Conservation (phyloP, 2,888 invertebrate genomes). For the Tineola bisselliella region DNA sequence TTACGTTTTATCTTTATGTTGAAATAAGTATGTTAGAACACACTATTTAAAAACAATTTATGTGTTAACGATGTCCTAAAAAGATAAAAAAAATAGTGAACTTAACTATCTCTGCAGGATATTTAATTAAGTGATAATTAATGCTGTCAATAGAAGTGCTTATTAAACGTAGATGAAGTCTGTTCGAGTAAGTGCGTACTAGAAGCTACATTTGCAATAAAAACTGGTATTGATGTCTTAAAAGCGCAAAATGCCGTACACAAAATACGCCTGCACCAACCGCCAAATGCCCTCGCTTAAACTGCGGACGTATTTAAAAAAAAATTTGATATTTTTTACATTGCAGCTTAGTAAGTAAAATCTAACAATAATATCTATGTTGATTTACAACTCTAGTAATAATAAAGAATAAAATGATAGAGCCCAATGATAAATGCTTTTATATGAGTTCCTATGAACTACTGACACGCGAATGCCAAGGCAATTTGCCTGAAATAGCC, state of each 20-base stretch:
- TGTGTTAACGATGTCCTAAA: slow-evolving; percentile 1
- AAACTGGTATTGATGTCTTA: no score
- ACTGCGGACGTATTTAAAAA: no score
- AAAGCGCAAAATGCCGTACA: no score
- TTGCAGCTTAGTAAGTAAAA: no score
- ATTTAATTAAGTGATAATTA: background rate
- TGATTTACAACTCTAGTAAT: no score
- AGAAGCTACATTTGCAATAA: no score
- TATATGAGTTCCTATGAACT: background rate
- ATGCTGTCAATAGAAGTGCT: background rate
- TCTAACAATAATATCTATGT: no score
- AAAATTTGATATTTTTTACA: no score
- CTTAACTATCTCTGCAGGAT: background rate
- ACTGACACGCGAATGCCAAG: background rate
- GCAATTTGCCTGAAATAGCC: background rate
- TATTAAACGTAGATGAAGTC: no score
- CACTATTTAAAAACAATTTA: background rate
- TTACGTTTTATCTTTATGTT: slow-evolving; percentile 7
- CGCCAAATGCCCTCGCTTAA: no score
- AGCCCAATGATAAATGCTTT: background rate
- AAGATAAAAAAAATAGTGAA: background rate
- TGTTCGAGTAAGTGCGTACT: no score
- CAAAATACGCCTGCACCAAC: no score
- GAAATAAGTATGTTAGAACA: background rate
- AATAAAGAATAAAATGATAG: background rate